A percentile compares a stretch with the other conserved stretches of the same genome.
phyloP scores from a whole-genome alignment of 2,888 invertebrate genomes.

The Eutolmus rufibarbis region DNA sequence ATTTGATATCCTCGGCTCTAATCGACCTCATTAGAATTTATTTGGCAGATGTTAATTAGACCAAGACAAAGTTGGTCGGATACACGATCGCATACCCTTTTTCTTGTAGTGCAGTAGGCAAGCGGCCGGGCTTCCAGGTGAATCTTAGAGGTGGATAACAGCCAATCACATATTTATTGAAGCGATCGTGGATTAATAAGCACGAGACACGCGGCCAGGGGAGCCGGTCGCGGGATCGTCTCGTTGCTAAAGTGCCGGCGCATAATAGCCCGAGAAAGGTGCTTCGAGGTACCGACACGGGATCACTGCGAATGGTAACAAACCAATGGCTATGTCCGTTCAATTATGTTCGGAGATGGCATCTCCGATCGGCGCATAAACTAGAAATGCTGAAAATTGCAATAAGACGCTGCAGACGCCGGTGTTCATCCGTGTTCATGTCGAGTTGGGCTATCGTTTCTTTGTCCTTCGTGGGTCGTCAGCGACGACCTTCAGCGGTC shows the following conservation, averaged over 20 bases:
- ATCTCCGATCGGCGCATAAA: conserved; percentile 19
- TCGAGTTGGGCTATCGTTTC: neutral
- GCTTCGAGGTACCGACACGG: neutral
- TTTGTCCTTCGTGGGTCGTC: neutral
- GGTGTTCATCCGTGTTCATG: conserved; percentile 7
- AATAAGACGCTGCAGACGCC: conserved; percentile 2
- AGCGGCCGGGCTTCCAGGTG: conserved; percentile 17
- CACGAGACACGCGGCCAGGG: neutral
- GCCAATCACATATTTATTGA: conserved; percentile 28
- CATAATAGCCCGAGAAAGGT: neutral
- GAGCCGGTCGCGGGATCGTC: neutral
- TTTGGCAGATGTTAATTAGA: conserved; percentile 40
- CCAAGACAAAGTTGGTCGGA: neutral
- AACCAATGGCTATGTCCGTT: conserved; percentile 38
- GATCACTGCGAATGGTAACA: conserved; percentile 27
- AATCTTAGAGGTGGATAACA: conserved; percentile 4
- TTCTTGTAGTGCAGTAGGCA: neutral
- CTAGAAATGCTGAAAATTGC: conserved; percentile 30
- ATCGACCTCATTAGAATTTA: conserved; percentile 39
- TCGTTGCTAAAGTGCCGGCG: conserved; percentile 16
- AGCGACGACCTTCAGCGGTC: neutral
- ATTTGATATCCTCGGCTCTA: conserved; percentile 14
- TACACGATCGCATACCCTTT: conserved; percentile 3
- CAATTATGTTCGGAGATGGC: conserved; percentile 31
- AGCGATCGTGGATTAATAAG: conserved; percentile 22